phyloP scores from a whole-genome alignment of 2,888 invertebrate species.

The Trichopria drosophilae region DNA sequence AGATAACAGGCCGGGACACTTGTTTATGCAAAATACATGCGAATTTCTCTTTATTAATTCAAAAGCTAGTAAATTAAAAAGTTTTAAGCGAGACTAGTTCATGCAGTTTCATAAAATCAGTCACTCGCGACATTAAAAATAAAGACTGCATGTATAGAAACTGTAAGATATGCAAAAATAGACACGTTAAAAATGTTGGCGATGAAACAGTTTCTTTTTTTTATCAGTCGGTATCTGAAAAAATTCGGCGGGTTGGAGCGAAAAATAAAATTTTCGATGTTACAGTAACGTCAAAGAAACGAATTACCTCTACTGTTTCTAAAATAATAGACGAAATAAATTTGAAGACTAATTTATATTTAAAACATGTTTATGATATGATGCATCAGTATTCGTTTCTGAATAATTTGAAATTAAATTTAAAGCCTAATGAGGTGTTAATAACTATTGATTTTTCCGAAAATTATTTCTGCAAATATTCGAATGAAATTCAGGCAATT shows the following conservation, averaged over 20 bases:
- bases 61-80: conserved; percentile 6
- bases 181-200: no score
- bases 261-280: conserved; percentile 18
- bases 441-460: conserved; percentile 2
- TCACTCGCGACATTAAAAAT: background rate
- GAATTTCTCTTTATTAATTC: conserved; percentile 9
- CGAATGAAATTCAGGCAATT: background rate
- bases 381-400: conserved; percentile 1
- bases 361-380: conserved; percentile 2
- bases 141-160: conserved; percentile 10
- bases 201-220: conserved; percentile 5
- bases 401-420: background rate
- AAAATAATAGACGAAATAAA: conserved; percentile 11
- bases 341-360: conserved; percentile 1
- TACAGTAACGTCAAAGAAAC: conserved; percentile 15
- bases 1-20: no score
- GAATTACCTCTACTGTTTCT: conserved; percentile 13
- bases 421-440: background rate
- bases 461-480: background rate
- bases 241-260: conserved; percentile 6
- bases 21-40: conserved; percentile 12
- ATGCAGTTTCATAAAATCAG: conserved; percentile 2
- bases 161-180: conserved; percentile 8
- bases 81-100: conserved; percentile 1
- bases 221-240: conserved; percentile 10